Percentiles rank a stretch among this genome's conserved stretches.
Conservation (phyloP, 2,113 vertebrate genomes). For the Hyperoodon ampullatus region DNA sequence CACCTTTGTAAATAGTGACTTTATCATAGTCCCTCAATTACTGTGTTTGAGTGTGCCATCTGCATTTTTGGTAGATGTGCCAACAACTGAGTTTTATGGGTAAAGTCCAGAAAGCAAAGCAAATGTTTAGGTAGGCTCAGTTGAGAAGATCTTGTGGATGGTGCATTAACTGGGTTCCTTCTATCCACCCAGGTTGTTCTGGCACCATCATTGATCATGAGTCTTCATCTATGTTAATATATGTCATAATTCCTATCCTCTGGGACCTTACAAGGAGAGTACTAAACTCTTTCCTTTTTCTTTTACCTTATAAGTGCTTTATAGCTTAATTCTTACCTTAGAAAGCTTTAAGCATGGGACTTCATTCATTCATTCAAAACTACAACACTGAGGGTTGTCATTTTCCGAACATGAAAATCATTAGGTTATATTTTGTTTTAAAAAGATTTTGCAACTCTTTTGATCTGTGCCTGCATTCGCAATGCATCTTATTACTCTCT, state of each 20-base stretch:
- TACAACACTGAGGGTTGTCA: background rate
- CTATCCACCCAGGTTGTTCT: background rate
- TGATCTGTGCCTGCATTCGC: background rate
- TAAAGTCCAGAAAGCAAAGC: background rate
- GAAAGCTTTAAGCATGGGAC: background rate
- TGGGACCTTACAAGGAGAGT: background rate
- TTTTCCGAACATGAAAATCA: background rate
- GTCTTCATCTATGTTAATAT: background rate
- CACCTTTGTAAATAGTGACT: background rate
- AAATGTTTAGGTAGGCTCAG: background rate
- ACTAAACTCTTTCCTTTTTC: background rate
- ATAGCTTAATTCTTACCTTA: background rate
- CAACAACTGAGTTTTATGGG: background rate
- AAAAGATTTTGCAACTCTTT: conserved; percentile 33
- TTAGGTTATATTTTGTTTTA: conserved; percentile 11
- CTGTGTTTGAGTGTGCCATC: background rate
- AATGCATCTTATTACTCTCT: background rate
- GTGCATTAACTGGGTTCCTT: background rate
- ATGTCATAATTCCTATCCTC: background rate
- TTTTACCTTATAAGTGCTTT: background rate
- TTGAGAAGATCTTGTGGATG: background rate
- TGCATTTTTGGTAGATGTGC: background rate
- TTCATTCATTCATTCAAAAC: background rate
- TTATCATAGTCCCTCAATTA: background rate
- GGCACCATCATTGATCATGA: background rate